These are phyloP conservation scores for Stylophora pistillata DNA, from an alignment of 64 coral and sea anemone species.

Conservation along the genomic window DNA sequence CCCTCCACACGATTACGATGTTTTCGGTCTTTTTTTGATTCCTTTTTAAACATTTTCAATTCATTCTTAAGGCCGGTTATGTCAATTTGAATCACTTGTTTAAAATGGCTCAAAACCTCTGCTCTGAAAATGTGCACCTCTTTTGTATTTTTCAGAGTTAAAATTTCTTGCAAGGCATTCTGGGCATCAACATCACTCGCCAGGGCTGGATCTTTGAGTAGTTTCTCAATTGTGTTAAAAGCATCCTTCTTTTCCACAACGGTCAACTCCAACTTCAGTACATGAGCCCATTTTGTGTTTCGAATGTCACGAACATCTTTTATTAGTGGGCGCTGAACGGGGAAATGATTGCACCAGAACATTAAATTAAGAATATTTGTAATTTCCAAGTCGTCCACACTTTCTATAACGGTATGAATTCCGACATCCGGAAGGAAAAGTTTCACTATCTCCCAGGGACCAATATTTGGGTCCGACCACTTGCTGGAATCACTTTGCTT, in stretches of 20 bases:
- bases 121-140: constrained; percentile 21
- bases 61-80: neutral
- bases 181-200: neutral
- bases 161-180: neutral
- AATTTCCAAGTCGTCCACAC: neutral
- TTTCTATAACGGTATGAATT: neutral
- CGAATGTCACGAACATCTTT: neutral
- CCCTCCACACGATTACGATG: constrained; percentile 3
- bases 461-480: constrained; percentile 3
- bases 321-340: neutral
- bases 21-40: neutral
- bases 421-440: constrained; percentile 10
- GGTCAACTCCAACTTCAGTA: neutral
- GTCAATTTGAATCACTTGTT: neutral
- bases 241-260: neutral
- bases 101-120: neutral
- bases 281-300: constrained; percentile 23
- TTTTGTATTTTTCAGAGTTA: neutral
- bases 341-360: constrained; percentile 12
- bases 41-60: neutral
- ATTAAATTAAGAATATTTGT: neutral
- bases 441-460: constrained; percentile 6
- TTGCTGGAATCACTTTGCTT: constrained; percentile 23
- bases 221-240: constrained; percentile 3
- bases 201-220: neutral